A percentile compares a stretch with the other conserved stretches of the same genome.
These are phyloP conservation scores for Argynnis bischoffii DNA, from an alignment of 2,888 invertebrate species.

Conservation along the genomic window DNA sequence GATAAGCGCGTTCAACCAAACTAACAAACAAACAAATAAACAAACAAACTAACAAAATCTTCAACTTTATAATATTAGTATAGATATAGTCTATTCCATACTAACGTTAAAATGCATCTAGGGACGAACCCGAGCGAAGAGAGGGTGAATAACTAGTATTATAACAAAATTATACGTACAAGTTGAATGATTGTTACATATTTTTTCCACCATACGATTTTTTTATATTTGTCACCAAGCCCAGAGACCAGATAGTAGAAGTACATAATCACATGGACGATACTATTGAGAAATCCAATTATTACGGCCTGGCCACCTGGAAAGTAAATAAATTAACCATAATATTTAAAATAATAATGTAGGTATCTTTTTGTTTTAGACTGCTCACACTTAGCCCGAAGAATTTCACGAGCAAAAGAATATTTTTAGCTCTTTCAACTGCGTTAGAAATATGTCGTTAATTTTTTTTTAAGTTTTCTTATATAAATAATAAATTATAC, in stretches of 20 bases:
- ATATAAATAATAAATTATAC: too few relatives aligned
- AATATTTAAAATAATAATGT: too few relatives aligned
- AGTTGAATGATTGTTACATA: slow-evolving; percentile 93
- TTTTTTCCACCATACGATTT: slow-evolving; percentile 96
- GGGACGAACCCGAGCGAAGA: too few relatives aligned
- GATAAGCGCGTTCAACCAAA: too few relatives aligned
- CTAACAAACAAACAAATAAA: too few relatives aligned
- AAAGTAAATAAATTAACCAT: neutral
- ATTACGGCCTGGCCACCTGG: neutral
- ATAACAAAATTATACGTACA: slow-evolving; percentile 67
- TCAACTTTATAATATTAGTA: too few relatives aligned
- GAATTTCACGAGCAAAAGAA: neutral
- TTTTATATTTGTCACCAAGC: slow-evolving; percentile 92
- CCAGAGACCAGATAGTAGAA: slow-evolving; percentile 93
- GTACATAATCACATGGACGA: slow-evolving; percentile 96
- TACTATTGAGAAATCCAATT: slow-evolving; percentile 91
- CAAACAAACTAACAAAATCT: too few relatives aligned
- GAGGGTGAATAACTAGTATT: too few relatives aligned
- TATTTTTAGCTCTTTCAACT: neutral
- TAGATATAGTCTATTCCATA: too few relatives aligned
- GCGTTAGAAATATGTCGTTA: neutral
- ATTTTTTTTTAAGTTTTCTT: too few relatives aligned
- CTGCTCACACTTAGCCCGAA: neutral
- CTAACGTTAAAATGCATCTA: too few relatives aligned
- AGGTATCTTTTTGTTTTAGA: too few relatives aligned